Evolutionary conservation across 2,888 invertebrate species (phyloP), one percentile per base, ranked within the genome.

Genomic region (Xestia sexstrigata): DNA sequence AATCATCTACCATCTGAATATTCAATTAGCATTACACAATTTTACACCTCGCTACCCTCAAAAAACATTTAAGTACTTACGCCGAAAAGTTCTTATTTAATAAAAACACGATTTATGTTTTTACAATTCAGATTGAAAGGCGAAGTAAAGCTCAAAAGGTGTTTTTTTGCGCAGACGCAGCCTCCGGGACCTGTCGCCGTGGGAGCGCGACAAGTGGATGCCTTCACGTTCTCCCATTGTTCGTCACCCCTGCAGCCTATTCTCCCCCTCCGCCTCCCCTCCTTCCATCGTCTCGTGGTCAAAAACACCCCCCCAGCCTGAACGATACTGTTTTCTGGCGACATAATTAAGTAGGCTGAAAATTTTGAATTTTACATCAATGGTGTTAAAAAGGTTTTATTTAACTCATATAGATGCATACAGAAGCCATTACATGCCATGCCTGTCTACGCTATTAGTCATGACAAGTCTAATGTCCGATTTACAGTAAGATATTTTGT

Each of bases 181-280:
- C 93, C 94, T 93, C 92, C 92, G 89, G 85, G 89, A 93, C 93
- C 94, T 92, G 94, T 91, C 91, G 91, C 91, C 93, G 93, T 93
- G 93, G 91, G 94, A 94, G 91, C 93, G 93, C 94, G 94, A 94
- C 96, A 96, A 96, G 96, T 96, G 96, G 94, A 96, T 96, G 95
- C 96, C 96, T 91, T 94, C 96, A 96, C 96, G 96, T 96, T 92
- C 94, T 83, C 78, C 95, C 90, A 96, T 96, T 96, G 96, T 96
- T 96, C 91, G 83, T 68, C 81, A 89, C 84, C 84, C 83, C 87
- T 79, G 74, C 78, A 87, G 82, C 84, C 87, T 78, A 85, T 78
- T 77, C 88, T 84, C 86, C 85, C 80, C 82, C 71, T 17, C 79
- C 30, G 78, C 81, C 79, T 47, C 39, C 84, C 84, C 79, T 78